Evolutionary conservation across 2,113 vertebrate genomes (phyloP).

Genomic region (Rhea pennata): DNA sequence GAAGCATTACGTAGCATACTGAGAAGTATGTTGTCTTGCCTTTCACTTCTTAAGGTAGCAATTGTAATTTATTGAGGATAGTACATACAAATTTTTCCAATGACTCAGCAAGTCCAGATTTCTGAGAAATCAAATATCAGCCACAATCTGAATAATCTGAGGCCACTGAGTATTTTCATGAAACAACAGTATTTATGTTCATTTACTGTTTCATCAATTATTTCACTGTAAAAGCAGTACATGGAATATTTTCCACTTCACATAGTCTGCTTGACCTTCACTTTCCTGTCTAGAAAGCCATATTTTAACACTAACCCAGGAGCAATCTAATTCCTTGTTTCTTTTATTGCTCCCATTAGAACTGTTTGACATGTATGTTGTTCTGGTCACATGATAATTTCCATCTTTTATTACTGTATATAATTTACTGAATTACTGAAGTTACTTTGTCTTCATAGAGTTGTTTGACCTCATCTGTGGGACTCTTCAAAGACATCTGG

Average conservation of each 20-base stretch:
- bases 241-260: fast-evolving
- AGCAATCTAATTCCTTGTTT: background rate
- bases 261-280: background rate
- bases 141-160: background rate
- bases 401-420: background rate
- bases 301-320: background rate
- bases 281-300: background rate
- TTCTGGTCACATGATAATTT: background rate
- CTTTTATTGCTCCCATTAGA: background rate
- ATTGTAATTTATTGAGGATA: background rate
- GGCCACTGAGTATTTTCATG: background rate
- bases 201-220: background rate
- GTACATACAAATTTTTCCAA: background rate
- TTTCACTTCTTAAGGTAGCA: background rate
- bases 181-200: background rate
- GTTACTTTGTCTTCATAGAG: background rate
- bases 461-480: background rate
- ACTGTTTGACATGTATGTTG: background rate
- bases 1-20: background rate
- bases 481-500: background rate
- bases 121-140: background rate
- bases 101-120: background rate
- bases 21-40: background rate
- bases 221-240: background rate
- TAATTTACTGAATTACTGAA: background rate